phyloP scores from a whole-genome alignment of 2,113 vertebrate species.

The Cariama cristata region DNA sequence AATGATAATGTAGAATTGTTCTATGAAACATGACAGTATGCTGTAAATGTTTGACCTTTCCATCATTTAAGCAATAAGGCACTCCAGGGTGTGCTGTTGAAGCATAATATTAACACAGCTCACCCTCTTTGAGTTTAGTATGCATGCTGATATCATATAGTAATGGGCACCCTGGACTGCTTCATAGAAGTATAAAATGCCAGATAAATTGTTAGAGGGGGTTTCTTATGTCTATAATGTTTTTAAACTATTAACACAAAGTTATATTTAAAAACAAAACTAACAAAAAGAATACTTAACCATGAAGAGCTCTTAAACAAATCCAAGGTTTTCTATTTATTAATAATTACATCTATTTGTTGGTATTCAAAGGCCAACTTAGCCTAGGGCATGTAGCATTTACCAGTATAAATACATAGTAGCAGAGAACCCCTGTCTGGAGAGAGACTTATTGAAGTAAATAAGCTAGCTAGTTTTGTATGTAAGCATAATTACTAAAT shows the following conservation, averaged over 20 bases:
- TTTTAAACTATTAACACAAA: neutral
- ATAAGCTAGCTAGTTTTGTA: neutral
- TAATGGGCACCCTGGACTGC: neutral
- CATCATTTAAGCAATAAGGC: slow-evolving; percentile 9
- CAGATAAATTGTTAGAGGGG: neutral
- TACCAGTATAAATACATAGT: neutral
- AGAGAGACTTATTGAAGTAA: neutral
- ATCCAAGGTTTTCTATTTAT: neutral
- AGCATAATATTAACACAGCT: slow-evolving; percentile 15
- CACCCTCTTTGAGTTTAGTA: neutral
- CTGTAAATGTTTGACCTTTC: slow-evolving; percentile 49
- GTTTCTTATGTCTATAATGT: neutral
- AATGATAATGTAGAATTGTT: neutral
- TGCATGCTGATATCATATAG: neutral
- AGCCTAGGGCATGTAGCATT: neutral
- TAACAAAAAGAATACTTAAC: neutral
- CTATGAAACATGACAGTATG: neutral
- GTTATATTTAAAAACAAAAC: neutral
- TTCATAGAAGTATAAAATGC: neutral
- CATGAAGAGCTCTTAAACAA: neutral
- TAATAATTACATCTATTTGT: neutral
- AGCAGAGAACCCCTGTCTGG: neutral
- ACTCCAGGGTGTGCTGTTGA: slow-evolving; percentile 10
- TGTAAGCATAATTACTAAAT: neutral
- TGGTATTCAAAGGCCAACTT: neutral